These are phyloP conservation scores for Syngnathus scovelli DNA, from an alignment of 2,113 vertebrate genomes.

Conservation along the genomic window DNA sequence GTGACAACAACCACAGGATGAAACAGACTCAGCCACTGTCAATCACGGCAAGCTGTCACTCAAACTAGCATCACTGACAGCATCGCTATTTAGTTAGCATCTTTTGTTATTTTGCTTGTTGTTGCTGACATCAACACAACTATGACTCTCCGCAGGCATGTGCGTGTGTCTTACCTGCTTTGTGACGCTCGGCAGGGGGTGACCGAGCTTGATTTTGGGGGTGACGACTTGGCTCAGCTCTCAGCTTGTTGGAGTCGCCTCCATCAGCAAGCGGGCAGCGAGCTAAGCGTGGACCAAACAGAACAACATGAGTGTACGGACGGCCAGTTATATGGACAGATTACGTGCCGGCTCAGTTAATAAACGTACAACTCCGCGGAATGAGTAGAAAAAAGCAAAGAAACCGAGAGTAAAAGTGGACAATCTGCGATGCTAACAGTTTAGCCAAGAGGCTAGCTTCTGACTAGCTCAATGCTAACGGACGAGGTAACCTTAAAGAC, in stretches of 20 bases:
- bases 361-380: not conserved
- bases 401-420: not conserved
- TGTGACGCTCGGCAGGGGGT: not conserved
- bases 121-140: not conserved
- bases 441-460: conserved; percentile 40
- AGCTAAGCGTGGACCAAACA: not conserved
- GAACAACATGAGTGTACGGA: not conserved
- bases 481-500: conserved; percentile 9
- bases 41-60: not conserved
- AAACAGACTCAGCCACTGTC: not conserved
- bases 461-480: conserved; percentile 42
- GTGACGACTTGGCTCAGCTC: not conserved
- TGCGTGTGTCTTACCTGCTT: not conserved
- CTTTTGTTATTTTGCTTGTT: not conserved
- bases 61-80: not conserved
- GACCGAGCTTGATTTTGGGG: not conserved
- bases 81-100: not conserved
- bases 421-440: conserved; percentile 16
- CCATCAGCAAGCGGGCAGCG: not conserved
- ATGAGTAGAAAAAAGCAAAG: not conserved
- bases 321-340: not conserved
- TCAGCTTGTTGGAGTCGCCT: not conserved
- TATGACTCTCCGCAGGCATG: not conserved
- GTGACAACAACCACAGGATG: too few relatives aligned
- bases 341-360: too few relatives aligned